Conservation (phyloP, 2,113 vertebrate genomes). For the Syrrhaptes paradoxus region DNA sequence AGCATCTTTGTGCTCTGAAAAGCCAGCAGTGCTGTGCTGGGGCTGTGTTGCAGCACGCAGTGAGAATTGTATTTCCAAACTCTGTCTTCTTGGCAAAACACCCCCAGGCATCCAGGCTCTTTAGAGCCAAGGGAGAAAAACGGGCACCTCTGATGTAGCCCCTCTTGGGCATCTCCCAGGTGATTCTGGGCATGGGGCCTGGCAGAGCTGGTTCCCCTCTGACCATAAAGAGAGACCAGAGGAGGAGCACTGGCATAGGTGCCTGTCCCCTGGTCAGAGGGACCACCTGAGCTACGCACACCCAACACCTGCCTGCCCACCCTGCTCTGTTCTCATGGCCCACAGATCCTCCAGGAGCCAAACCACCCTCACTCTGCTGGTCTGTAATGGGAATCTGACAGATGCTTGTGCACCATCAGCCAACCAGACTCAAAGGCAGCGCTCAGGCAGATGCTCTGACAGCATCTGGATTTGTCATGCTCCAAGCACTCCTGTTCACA, state of each 20-base stretch:
- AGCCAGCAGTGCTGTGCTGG: neutral
- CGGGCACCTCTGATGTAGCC: neutral
- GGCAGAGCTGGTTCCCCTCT: neutral
- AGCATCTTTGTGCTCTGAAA: neutral
- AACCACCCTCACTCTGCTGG: neutral
- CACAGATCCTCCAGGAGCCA: neutral
- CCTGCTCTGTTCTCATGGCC: neutral
- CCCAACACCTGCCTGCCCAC: rapidly evolving
- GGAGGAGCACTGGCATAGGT: rapidly evolving
- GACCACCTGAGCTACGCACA: neutral
- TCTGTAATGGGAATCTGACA: neutral
- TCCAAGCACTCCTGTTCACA: too few relatives aligned
- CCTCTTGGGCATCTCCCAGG: neutral
- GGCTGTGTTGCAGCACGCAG: neutral
- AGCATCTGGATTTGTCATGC: too few relatives aligned
- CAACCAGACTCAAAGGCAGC: too few relatives aligned
- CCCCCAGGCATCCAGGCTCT: neutral
- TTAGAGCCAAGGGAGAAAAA: neutral
- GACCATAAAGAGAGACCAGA: neutral
- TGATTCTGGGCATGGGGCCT: neutral
- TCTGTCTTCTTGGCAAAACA: neutral
- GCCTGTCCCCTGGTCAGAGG: neutral
- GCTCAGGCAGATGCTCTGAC: too few relatives aligned
- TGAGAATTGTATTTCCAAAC: neutral
- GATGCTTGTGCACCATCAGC: neutral